phyloP scores from a whole-genome alignment of 2,113 vertebrate species.

The Castor canadensis region DNA sequence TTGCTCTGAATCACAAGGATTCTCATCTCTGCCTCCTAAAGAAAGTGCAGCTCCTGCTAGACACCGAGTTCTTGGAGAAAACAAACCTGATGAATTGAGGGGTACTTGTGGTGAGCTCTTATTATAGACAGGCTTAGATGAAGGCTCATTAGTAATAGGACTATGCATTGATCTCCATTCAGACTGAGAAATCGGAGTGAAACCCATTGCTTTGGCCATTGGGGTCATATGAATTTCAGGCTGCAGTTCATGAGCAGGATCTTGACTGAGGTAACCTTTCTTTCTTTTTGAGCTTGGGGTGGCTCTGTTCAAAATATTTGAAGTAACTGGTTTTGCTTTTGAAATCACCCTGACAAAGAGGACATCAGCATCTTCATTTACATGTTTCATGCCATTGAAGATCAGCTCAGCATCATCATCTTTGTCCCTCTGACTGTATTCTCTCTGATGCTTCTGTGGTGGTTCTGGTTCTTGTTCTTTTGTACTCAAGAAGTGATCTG shows the following conservation, averaged over 20 bases:
- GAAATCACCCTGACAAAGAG: conserved; percentile 44
- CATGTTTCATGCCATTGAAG: background rate
- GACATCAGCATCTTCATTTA: background rate
- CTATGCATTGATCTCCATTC: background rate
- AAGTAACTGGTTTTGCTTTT: conserved; percentile 23
- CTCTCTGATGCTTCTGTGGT: background rate
- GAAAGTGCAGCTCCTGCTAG: background rate
- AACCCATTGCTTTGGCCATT: fast-evolving
- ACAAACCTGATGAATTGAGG: background rate
- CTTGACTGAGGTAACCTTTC: background rate
- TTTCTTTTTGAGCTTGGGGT: background rate
- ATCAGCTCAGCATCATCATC: background rate
- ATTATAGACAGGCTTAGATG: background rate
- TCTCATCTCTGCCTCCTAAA: background rate
- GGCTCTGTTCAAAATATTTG: conserved; percentile 59
- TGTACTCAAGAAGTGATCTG: background rate
- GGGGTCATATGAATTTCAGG: background rate
- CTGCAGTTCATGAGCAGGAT: background rate
- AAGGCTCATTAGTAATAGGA: background rate
- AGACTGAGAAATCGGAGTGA: background rate
- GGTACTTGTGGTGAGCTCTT: background rate
- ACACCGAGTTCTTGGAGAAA: background rate
- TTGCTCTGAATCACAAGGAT: background rate
- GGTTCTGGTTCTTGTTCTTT: background rate
- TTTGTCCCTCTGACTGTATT: background rate